Percentiles rank a stretch among this genome's conserved stretches.
These are phyloP conservation scores for human (Homo sapiens) DNA, from an alignment of 2,113 vertebrate species.

Conservation along the genomic window DNA sequence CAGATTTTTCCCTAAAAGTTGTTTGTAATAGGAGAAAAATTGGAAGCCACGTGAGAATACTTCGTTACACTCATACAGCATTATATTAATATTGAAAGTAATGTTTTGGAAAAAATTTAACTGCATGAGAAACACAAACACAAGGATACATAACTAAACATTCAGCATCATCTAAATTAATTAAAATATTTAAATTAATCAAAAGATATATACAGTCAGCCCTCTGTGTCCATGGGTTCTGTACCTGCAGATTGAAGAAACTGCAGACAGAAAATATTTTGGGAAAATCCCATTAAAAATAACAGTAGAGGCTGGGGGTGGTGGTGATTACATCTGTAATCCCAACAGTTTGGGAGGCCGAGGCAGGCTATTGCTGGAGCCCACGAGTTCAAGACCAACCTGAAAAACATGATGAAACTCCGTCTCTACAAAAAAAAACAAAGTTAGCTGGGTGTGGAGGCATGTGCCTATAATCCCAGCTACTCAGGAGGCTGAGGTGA, in stretches of 20 bases:
- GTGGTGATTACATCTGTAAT: no score
- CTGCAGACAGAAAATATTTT: background rate
- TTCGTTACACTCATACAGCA: background rate
- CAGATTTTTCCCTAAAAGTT: background rate
- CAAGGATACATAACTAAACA: background rate
- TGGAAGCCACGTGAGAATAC: background rate
- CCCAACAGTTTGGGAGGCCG: no score
- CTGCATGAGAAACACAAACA: slow-evolving; percentile 10
- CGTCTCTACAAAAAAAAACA: no score
- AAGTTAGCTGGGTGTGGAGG: no score
- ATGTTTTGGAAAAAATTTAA: background rate
- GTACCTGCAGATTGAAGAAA: background rate
- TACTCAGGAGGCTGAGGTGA: no score
- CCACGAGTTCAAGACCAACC: no score
- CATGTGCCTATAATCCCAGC: no score
- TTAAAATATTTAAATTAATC: background rate
- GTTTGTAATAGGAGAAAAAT: background rate
- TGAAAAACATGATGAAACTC: no score
- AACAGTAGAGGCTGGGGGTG: background rate
- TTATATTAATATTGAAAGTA: slow-evolving; percentile 1
- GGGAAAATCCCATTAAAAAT: background rate
- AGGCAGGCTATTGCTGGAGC: no score
- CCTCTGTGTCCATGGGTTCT: background rate
- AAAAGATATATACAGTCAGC: background rate
- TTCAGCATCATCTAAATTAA: background rate